phyloP scores from a whole-genome alignment of 30 jellyfish, hydroid and myxozoan species.

The Chrysaora quinquecirrha region DNA sequence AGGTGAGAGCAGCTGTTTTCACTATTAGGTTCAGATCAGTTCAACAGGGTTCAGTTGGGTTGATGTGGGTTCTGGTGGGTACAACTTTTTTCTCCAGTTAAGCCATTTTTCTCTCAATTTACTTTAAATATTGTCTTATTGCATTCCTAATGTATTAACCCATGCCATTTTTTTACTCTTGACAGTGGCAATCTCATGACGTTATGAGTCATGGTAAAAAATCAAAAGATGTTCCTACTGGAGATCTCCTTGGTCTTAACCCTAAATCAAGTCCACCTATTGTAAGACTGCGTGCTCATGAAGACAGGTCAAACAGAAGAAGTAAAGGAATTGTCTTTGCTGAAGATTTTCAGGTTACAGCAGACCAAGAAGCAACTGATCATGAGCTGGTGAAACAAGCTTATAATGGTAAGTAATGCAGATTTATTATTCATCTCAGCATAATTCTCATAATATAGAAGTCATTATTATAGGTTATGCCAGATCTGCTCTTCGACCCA shows the following conservation, averaged over 20 bases:
- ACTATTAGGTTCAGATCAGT: no score
- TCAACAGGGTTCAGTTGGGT: no score
- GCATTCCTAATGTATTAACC: no score
- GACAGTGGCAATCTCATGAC: no score
- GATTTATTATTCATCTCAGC: background rate
- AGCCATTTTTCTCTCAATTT: no score
- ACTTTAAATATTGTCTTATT: no score
- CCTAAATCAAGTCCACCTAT: constrained; percentile 13
- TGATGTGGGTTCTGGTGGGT: no score
- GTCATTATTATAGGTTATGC: no score
- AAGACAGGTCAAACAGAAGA: constrained; percentile 27
- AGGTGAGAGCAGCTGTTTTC: no score
- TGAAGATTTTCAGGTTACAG: constrained; percentile 51
- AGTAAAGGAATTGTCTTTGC: constrained; percentile 53
- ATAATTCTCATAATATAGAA: background rate
- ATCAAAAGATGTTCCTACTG: constrained; percentile 8
- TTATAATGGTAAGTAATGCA: constrained; percentile 35
- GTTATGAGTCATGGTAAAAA: constrained; percentile 19
- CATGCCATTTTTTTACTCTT: no score
- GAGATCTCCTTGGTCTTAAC: constrained; percentile 31
- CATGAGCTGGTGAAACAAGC: constrained; percentile 56
- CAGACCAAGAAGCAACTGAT: constrained; percentile 63
- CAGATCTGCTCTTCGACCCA: no score
- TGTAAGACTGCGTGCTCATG: constrained; percentile 31
- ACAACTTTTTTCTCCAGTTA: no score